Evolutionary conservation across 2,113 vertebrate species (phyloP), one percentile per base, ranked within the genome.

Genomic region (Meleagris gallopavo): DNA sequence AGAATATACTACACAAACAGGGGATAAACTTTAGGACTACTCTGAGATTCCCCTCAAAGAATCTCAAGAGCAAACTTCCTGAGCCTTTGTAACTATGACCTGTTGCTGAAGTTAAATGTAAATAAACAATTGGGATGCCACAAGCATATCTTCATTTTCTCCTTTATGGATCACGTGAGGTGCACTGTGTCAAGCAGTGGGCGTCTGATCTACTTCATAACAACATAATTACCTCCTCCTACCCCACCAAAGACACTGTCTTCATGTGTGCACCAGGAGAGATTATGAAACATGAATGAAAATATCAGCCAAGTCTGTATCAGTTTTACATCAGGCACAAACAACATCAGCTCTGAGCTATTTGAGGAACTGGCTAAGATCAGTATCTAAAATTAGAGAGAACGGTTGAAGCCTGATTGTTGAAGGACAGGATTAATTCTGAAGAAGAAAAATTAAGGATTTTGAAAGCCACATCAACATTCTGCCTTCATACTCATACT

Each of bases 271-370:
- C 30, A 27, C 38, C 25, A 27, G 70, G 43, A 40, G 65, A 89
- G 83, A 86, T 96, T 92, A 96, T 73, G 95, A 95, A 95, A 95
- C 70, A 61, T 94, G 83, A 96, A 96, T 94, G 92, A 84, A 92
- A 93, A 90, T 89, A 95, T 70, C 86, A 90, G 88, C 86, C 76
- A 95, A 86, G 60, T 84, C 92, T 92, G 86, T 92, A 89, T 96
- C 92, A 66, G 86, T 90, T 96, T 93, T 93, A 61, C 66, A 95
- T 92, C 92, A 94, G 94, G 92, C 95, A 94, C 90, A 95, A 95
- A 96, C 94, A 96, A 71, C 96, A 93, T 40, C 83, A 95, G 73
- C 73, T 86, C 83, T 69, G 61, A 92, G 86, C 83, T 95, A 96
- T 96, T 95, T 96, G 90, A 92, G 73, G 83, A 84, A 66, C 90